These are phyloP conservation scores for Plutella xylostella DNA, from an alignment of 2,888 invertebrate genomes.

Conservation along the genomic window DNA sequence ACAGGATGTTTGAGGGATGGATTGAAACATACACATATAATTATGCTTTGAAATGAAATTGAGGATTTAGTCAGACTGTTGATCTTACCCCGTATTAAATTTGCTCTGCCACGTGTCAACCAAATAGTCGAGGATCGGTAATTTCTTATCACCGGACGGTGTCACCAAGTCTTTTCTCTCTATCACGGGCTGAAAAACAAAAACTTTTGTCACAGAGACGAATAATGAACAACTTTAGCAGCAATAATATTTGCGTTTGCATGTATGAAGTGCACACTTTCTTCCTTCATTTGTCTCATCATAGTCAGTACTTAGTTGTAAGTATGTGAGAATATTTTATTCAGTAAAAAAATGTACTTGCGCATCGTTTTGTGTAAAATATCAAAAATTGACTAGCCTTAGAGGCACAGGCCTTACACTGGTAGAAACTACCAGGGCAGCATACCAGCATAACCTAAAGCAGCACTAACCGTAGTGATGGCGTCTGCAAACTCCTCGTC, in stretches of 20 bases:
- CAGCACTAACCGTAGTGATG: constrained; percentile 56
- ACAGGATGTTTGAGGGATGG: too few species aligned
- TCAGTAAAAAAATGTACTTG: too few species aligned
- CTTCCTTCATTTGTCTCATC: too few species aligned
- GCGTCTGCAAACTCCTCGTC: constrained; percentile 71
- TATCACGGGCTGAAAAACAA: constrained; percentile 44
- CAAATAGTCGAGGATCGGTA: constrained; percentile 44
- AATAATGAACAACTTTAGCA: background rate
- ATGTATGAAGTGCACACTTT: too few species aligned
- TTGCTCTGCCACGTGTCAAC: constrained; percentile 47
- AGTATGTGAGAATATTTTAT: too few species aligned
- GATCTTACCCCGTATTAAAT: constrained; percentile 32
- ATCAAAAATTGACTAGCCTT: too few species aligned
- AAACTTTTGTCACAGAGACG: background rate
- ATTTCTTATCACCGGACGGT: constrained; percentile 34
- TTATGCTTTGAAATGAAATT: background rate
- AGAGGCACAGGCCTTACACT: too few species aligned
- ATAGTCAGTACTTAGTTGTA: too few species aligned
- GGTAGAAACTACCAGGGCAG: too few species aligned
- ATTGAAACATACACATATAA: background rate
- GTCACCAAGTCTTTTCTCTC: constrained; percentile 59
- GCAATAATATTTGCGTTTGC: too few species aligned
- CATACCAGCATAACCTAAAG: too few species aligned
- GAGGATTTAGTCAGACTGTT: background rate
- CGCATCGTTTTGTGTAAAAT: too few species aligned